Conservation (phyloP, 2,113 vertebrate species). For the Xiphias gladius region DNA sequence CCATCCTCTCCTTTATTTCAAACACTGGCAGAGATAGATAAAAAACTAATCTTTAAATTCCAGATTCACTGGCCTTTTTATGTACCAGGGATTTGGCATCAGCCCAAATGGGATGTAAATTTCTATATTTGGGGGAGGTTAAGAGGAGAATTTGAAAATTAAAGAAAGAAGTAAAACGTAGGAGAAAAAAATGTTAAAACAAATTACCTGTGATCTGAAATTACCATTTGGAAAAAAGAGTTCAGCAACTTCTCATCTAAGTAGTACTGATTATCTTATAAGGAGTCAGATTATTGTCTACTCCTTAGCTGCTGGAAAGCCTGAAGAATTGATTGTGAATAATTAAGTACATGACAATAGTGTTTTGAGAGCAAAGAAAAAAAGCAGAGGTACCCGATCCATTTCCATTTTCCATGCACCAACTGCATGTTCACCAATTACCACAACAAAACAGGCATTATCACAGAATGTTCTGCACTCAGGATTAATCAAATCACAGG, state of each 20-base stretch:
- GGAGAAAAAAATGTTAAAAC: slow-evolving; percentile 37
- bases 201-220: slow-evolving; percentile 54
- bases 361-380: slow-evolving; percentile 24
- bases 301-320: slow-evolving; percentile 38
- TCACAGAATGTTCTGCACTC: slow-evolving; percentile 8
- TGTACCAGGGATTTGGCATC: slow-evolving; percentile 34
- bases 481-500: slow-evolving; percentile 35
- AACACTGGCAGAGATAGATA: slow-evolving; percentile 35
- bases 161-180: not conserved
- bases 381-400: slow-evolving; percentile 16
- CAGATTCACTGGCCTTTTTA: slow-evolving; percentile 64
- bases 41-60: slow-evolving; percentile 66
- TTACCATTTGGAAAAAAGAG: slow-evolving; percentile 26
- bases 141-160: not conserved
- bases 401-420: slow-evolving; percentile 20
- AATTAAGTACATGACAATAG: slow-evolving; percentile 40
- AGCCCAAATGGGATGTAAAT: slow-evolving; percentile 61
- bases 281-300: slow-evolving; percentile 44
- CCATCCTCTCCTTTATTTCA: slow-evolving; percentile 26
- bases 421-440: slow-evolving; percentile 40
- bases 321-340: slow-evolving; percentile 57
- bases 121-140: slow-evolving; percentile 36
- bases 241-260: slow-evolving; percentile 44
- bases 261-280: slow-evolving; percentile 58
- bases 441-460: slow-evolving; percentile 39